Evolutionary conservation across 2,113 vertebrate genomes (phyloP).

Genomic region (Chinchilla lanigera): DNA sequence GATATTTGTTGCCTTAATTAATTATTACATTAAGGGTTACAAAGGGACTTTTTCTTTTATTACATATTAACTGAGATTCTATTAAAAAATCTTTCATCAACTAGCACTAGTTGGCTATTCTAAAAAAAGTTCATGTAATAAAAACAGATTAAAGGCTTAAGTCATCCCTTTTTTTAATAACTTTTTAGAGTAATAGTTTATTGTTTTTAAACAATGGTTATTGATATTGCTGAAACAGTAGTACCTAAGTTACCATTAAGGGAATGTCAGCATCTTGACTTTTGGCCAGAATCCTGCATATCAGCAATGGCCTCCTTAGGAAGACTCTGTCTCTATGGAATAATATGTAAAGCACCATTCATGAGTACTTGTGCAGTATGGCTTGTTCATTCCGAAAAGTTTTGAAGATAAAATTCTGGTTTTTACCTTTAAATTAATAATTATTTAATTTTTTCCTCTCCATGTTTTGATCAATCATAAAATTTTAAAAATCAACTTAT

Average conservation of each 20-base stretch:
- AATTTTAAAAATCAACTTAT: neutral
- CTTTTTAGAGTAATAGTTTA: neutral
- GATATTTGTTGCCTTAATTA: neutral
- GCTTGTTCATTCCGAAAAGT: neutral
- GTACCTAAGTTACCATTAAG: neutral
- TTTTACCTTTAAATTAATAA: slow-evolving; percentile 10
- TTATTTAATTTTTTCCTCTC: slow-evolving; percentile 14
- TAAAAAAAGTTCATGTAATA: slow-evolving; percentile 40
- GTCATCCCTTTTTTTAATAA: slow-evolving; percentile 11
- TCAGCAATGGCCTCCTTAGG: neutral
- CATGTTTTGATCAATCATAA: slow-evolving; percentile 8
- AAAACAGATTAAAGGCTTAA: neutral
- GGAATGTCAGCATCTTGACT: neutral
- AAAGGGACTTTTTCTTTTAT: neutral
- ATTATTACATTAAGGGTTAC: neutral
- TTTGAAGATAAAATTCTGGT: slow-evolving; percentile 26
- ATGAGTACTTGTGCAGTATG: neutral
- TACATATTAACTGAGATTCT: neutral
- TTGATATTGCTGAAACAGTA: neutral
- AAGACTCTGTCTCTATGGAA: neutral
- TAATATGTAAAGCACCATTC: neutral
- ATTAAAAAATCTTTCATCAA: neutral
- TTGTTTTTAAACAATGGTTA: slow-evolving; percentile 2
- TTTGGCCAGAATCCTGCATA: neutral
- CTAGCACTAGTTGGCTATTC: neutral